Evolutionary conservation across 2,797 vertebrate genomes (phyloP).

Genomic region (Syngnathus acus): DNA sequence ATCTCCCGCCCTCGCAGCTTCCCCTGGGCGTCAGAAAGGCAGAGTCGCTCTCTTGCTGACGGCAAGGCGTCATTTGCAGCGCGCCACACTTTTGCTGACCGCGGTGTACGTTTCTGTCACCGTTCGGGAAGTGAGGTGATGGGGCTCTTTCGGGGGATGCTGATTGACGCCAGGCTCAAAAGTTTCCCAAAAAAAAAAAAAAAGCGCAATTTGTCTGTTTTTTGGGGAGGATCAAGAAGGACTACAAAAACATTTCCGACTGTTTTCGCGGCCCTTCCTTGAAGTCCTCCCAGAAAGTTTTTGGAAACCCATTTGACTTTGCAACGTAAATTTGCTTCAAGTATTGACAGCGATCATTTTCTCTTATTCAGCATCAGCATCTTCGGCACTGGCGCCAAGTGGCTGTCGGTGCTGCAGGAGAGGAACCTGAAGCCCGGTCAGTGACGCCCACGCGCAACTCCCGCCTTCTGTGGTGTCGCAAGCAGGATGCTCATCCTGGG

Average conservation of each 20-base stretch:
- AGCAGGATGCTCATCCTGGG: too few species aligned
- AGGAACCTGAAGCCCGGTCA: slow-evolving; percentile 85
- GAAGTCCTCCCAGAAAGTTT: too few species aligned
- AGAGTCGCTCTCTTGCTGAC: neutral
- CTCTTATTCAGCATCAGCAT: slow-evolving; percentile 80
- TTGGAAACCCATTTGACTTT: too few species aligned
- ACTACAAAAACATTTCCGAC: too few species aligned
- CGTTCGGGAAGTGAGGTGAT: neutral
- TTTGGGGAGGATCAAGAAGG: too few species aligned
- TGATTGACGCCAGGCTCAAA: neutral
- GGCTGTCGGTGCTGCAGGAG: slow-evolving; percentile 89
- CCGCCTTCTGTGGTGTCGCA: too few species aligned
- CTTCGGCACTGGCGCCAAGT: slow-evolving; percentile 91
- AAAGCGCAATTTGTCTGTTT: neutral
- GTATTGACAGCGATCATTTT: too few species aligned
- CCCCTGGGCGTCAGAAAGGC: neutral
- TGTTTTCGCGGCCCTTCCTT: too few species aligned
- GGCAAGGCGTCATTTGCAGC: slow-evolving; percentile 2
- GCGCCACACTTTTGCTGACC: slow-evolving; percentile 1
- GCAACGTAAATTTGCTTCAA: too few species aligned
- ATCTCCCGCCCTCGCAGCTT: neutral
- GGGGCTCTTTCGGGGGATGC: neutral
- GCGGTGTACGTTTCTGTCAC: neutral
- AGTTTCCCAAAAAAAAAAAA: neutral
- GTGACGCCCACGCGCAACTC: slow-evolving; percentile 19